Base-by-base conservation (phyloP, 2,888 invertebrate genomes). In the Exocentrus adspersus region DNA sequence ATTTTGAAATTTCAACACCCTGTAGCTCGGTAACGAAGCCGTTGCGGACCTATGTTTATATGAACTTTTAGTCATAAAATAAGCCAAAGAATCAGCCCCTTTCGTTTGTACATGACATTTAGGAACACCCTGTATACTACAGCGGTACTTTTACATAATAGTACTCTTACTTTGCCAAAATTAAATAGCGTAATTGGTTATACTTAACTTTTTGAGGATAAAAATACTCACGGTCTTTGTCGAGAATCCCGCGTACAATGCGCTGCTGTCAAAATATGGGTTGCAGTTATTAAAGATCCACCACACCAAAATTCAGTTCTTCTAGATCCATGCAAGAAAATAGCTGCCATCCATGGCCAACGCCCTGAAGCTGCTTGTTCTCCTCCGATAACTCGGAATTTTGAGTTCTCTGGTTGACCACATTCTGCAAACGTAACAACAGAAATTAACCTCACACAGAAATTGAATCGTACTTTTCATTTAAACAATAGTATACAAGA, bases 261-360 rank as follows among this genome's bases (percentile, higher is more conserved):
- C 0, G 97, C 96, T 0, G 97, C 96, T 0, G 96, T 96, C 4
- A 97, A 77, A 75, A 94, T 88, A 78, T 95, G 93, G 52, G 88
- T 87, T 32, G 89, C 84, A n/a, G 91, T 91, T 50, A 97, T 90
- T 45, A 97, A 83, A 0, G 94, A 92, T 0, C 96, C 97, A 0
- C 96, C 96, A 78, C 97, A 97, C 95, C 95, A 95, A 84, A 95
- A 95, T 82, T 95, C 95, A 0, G 92, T 90, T 20, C 94, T 87
- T 74, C 91, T 89, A 32, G 90, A 89, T 6, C 94, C 95, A 77
- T 94, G 94, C 48, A 96, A 85, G 82, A 93, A 96, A 73, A 96
- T 94, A 1, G 96, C 96, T 0, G 94, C 97, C 92, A 97, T 93
- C 97, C 97, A 97, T 0, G 97, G 97, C 94, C 95, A 95, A 56